Evolutionary conservation across 1,140 invertebrate genomes (phyloP), one percentile per base, ranked within the genome.

Genomic region (Adoxophyes honmai): DNA sequence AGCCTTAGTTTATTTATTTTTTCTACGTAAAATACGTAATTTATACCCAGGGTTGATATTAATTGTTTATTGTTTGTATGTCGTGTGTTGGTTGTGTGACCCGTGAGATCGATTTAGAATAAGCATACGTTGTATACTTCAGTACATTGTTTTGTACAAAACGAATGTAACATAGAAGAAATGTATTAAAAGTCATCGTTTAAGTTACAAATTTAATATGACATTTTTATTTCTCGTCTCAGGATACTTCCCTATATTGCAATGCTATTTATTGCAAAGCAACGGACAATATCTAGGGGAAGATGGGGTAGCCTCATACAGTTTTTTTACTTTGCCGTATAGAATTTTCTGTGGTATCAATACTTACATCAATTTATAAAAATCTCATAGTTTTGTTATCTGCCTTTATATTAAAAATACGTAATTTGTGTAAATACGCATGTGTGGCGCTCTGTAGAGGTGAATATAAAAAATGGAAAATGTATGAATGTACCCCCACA

Each of bases 161-260:
- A 78, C 68, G 68, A 80, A 78, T 85, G 81, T 83, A 83, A 80
- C 74, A 83, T 85, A 85, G 79, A 67, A 75, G 61, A 75, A 82
- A 71, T 85, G 78, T 81, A 85, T 83, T 85, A 85, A 85, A 84
- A 85, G 77, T 81, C 80, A 83, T 81, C 67, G 75, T 83, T 83
- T 85, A 82, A 79, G 79, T 85, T 85, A 76, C 74, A 76, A 82
- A 80, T 78, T 77, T 74, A 21, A 62, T 56, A 57, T 60, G 68
- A 66, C 10, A 34, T 73, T 79, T 79, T 83, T 66, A 76, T 81
- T 83, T 75, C 44, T 52, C 11, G n/a, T 58, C 52, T 60, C 14
- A 7, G 18, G 0, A 34, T 4, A n/a, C n/a, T 36, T 15, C 8
- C 44, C 3, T 52, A 15, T n/a, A n/a, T n/a, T n/a, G n/a, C n/a